These are phyloP conservation scores for Yponomeuta evonymella DNA, from an alignment of 2,888 invertebrate species.

Conservation along the genomic window DNA sequence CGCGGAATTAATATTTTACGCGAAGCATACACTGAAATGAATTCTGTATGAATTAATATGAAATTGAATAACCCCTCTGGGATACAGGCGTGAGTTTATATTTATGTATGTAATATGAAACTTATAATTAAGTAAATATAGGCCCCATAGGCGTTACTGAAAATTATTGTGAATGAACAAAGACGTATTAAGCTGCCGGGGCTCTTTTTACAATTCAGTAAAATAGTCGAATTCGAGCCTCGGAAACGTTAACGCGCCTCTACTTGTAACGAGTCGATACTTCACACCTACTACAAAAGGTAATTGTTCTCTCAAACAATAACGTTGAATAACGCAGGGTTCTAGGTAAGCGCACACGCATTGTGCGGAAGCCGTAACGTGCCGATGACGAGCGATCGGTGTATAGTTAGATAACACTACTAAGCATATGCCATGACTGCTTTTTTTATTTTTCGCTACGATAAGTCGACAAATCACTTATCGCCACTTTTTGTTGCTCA, in stretches of 20 bases:
- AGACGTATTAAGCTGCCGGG: constrained; percentile 47
- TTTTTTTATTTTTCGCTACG: constrained; percentile 8
- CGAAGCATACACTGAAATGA: too few species aligned
- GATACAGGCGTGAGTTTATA: too few species aligned
- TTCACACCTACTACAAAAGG: constrained; percentile 62
- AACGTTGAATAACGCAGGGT: constrained; percentile 65
- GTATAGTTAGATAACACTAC: constrained; percentile 24
- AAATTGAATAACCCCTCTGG: background rate
- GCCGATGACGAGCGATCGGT: constrained; percentile 36
- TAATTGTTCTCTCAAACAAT: constrained; percentile 74
- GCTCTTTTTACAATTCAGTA: constrained; percentile 37
- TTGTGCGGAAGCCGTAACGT: constrained; percentile 35
- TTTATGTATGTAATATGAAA: background rate
- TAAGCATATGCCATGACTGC: background rate
- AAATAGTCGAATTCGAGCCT: constrained; percentile 59
- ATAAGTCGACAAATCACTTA: background rate
- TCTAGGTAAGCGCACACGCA: constrained; percentile 60
- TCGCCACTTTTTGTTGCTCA: background rate
- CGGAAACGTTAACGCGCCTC: constrained; percentile 51
- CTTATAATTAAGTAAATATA: background rate
- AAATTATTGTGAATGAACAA: constrained; percentile 38
- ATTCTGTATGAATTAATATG: too few species aligned
- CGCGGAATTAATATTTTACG: too few species aligned
- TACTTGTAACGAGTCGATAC: constrained; percentile 37
- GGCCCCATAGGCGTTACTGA: background rate